These are phyloP conservation scores for Agrochola circellaris DNA, from an alignment of 2,888 invertebrate species.

Conservation along the genomic window DNA sequence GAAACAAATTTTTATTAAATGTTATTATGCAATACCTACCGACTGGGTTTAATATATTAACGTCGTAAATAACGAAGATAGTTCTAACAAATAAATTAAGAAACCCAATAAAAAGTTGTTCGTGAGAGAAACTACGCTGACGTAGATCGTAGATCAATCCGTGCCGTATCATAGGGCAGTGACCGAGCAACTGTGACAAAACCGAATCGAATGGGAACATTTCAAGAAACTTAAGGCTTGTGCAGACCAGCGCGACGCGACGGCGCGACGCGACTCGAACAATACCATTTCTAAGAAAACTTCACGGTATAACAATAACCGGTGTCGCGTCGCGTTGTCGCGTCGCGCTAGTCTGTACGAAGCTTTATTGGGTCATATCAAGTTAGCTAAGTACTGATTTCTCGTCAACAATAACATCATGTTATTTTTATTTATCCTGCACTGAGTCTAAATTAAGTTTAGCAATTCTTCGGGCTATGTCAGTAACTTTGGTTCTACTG, in stretches of 20 bases:
- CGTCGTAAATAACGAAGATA: background rate
- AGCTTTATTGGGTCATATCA: background rate
- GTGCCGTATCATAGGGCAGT: conserved; percentile 13
- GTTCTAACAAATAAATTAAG: background rate
- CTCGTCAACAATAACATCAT: background rate
- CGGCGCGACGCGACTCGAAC: no score
- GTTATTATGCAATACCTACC: background rate
- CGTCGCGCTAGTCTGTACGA: no score
- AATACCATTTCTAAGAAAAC: no score
- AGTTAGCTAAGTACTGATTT: background rate
- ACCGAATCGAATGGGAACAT: background rate
- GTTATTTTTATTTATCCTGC: background rate
- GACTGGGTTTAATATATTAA: background rate
- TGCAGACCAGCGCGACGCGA: no score
- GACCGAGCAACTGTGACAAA: conserved; percentile 4
- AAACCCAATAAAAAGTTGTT: conserved; percentile 5
- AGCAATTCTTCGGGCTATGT: background rate
- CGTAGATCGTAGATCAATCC: conserved; percentile 7
- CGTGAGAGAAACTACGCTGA: conserved; percentile 11
- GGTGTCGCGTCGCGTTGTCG: no score
- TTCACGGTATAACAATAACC: no score
- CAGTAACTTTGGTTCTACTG: background rate
- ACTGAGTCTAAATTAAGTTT: background rate
- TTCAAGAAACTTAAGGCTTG: background rate
- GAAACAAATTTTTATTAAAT: background rate